Evolutionary conservation across 2,113 vertebrate genomes (phyloP).

Genomic region (Sinocyclocheilus grahami): DNA sequence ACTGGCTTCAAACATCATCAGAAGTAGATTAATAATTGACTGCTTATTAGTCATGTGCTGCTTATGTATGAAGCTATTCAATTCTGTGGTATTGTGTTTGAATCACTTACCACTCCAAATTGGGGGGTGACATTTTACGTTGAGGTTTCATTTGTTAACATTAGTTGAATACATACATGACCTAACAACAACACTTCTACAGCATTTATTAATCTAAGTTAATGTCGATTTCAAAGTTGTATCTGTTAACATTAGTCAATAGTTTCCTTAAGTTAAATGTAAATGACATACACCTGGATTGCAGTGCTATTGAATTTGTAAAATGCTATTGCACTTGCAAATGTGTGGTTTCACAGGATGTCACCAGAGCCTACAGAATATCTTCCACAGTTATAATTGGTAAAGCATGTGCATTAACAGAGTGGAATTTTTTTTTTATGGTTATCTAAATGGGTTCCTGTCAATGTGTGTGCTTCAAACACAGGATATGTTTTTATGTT

Average conservation of each 20-base stretch:
- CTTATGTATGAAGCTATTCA: constrained; percentile 4
- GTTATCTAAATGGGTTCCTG: constrained; percentile 3
- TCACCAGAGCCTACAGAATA: constrained; percentile 17
- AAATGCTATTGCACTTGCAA: neutral
- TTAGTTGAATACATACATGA: no score
- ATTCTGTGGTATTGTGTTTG: neutral
- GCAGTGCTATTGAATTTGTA: neutral
- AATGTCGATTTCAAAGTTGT: no score
- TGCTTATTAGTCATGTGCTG: constrained; percentile 30
- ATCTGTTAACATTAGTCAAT: no score
- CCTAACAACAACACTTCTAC: no score
- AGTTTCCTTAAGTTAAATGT: neutral
- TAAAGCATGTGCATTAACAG: constrained; percentile 20
- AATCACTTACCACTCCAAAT: neutral
- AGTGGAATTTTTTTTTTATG: neutral
- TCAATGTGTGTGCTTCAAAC: neutral
- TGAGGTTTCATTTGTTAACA: no score
- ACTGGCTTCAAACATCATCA: constrained; percentile 4
- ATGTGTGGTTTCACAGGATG: constrained; percentile 25
- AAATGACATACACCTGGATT: neutral
- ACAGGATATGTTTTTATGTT: constrained; percentile 33
- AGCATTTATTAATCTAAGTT: no score
- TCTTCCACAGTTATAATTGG: constrained; percentile 12
- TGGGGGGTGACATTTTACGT: neutral
- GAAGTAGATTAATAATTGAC: constrained; percentile 22